Conservation (phyloP, 2,797 vertebrate genomes). For the Pteronotus mesoamericanus region DNA sequence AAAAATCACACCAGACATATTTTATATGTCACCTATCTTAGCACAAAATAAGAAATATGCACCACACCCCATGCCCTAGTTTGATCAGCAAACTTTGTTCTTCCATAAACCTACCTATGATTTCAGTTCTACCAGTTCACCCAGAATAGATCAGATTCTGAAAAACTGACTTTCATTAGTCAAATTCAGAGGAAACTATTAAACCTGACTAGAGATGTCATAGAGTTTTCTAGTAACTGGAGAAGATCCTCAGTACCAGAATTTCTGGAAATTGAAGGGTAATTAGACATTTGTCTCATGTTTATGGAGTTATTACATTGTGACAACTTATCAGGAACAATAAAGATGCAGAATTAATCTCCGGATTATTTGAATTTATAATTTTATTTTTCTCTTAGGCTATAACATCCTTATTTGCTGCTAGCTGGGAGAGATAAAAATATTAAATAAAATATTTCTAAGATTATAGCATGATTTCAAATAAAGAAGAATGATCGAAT, state of each 20-base stretch:
- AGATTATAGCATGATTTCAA: not conserved
- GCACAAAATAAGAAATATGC: not conserved
- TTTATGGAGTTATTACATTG: not conserved
- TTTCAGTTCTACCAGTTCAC: not conserved
- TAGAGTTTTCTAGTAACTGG: not conserved
- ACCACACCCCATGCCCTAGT: fast-evolving
- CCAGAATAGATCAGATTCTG: not conserved
- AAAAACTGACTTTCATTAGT: not conserved
- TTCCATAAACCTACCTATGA: not conserved
- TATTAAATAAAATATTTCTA: not conserved
- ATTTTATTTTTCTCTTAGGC: not conserved
- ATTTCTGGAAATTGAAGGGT: not conserved
- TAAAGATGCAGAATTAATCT: not conserved
- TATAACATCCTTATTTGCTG: not conserved
- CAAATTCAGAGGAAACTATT: not conserved
- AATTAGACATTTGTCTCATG: not conserved
- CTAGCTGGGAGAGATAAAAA: not conserved
- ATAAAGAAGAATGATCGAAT: not conserved
- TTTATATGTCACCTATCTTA: not conserved
- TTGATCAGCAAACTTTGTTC: not conserved
- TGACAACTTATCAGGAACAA: not conserved
- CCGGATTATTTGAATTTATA: not conserved
- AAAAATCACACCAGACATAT: not conserved
- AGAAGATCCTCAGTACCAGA: not conserved
- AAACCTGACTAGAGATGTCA: not conserved